Evolutionary conservation across 2,113 vertebrate genomes (phyloP), one percentile per base, ranked within the genome.

Genomic region (Sisor rabdophorus): DNA sequence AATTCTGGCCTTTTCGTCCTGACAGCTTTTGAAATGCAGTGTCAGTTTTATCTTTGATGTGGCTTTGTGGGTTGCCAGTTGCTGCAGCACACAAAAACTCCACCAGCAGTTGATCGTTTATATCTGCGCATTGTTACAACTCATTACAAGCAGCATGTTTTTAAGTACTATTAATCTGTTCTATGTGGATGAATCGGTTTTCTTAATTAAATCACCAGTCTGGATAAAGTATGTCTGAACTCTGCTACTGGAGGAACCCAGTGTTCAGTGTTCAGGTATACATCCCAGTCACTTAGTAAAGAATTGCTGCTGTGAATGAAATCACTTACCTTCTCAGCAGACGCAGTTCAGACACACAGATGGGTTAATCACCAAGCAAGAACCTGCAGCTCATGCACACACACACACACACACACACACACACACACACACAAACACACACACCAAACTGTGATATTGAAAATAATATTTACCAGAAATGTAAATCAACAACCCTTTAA

Each of bases 71-170:
- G 65, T 75, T 55, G 47, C 52, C 65, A 54, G 61, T 52, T 17
- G 36, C 17, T 74, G 22, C 56, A 5, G 28, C 3, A 11, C n/a
- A 65, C 13, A 19, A 44, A 55, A 48, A 11, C 17, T 26, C 28
- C 50, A 22, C 30, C 72, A 11, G 61, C 24, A 60, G 56, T 44
- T 36, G 16, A 59, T 24, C 3, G 17, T 60, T 60, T 53, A 30
- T 19, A 20, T 60, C 72, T 75, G 72, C 22, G 4, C 3, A 11
- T 67, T 65, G 44, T 54, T 74, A n/a, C n/a, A n/a, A n/a, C n/a
- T n/a, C n/a, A n/a, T n/a, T n/a, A n/a, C n/a, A n/a, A 53, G 79
- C 76, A 83, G 75, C 86, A 84, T 86, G 81, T 54, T 74, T 64
- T 47, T n/a, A n/a, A n/a, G n/a, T n/a, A n/a, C n/a, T n/a, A n/a